Conservation (phyloP, 2,888 invertebrate genomes). For the Tetanocera ferruginea region DNA sequence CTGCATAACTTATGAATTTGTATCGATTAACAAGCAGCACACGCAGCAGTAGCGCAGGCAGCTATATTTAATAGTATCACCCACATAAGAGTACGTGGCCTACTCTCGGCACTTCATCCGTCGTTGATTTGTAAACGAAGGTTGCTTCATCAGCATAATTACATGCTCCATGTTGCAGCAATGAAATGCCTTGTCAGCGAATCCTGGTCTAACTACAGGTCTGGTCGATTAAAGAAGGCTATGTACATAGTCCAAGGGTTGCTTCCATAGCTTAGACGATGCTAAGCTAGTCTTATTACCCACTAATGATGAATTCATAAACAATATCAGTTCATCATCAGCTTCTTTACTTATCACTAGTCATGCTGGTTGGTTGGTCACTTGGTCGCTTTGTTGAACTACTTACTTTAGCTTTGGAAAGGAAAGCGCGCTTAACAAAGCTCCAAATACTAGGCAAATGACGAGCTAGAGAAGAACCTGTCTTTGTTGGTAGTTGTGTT, state of each 20-base stretch:
- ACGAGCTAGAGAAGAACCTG: conserved; percentile 47
- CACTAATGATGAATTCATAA: neutral
- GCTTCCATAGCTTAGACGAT: neutral
- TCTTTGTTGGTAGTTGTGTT: conserved; percentile 43
- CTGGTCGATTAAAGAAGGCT: neutral
- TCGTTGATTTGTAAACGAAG: neutral
- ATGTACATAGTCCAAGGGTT: neutral
- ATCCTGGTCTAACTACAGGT: neutral
- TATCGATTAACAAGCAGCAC: conserved; percentile 23
- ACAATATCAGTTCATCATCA: too few relatives aligned
- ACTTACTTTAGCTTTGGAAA: conserved; percentile 33
- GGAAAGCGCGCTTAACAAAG: conserved; percentile 21
- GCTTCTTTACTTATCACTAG: too few relatives aligned
- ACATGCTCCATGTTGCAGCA: neutral
- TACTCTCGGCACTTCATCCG: conserved; percentile 2
- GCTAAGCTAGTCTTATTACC: neutral
- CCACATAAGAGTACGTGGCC: conserved; percentile 5
- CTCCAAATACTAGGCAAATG: conserved; percentile 41
- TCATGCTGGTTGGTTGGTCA: neutral
- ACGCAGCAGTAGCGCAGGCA: neutral
- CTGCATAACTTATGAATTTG: conserved; percentile 10
- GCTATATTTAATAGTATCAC: neutral
- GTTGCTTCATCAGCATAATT: conserved; percentile 20
- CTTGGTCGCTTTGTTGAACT: conserved; percentile 6
- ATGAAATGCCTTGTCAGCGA: neutral